These are phyloP conservation scores for Sinella curviseta DNA, from an alignment of 1,140 invertebrate genomes.

Conservation along the genomic window DNA sequence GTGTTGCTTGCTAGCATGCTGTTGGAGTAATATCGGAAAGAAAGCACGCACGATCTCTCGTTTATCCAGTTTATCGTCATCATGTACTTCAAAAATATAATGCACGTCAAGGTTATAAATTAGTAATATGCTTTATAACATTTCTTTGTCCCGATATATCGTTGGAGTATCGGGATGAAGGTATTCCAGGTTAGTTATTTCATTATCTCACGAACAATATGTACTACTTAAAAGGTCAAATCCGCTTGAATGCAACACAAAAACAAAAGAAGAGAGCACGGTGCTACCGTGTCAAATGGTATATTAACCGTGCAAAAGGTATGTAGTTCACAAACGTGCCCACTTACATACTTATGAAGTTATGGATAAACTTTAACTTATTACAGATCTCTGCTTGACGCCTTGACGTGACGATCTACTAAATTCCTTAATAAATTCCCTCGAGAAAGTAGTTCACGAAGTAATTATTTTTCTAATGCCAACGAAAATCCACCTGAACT, in stretches of 20 bases:
- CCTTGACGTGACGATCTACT: background rate
- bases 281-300: background rate
- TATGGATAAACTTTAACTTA: background rate
- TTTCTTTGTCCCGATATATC: background rate
- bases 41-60: background rate
- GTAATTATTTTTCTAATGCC: too few species aligned
- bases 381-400: background rate
- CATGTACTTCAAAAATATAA: background rate
- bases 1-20: background rate
- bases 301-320: background rate
- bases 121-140: background rate
- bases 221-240: constrained; percentile 16
- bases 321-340: background rate
- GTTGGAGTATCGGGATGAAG: too few species aligned
- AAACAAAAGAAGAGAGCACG: background rate
- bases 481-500: too few species aligned
- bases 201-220: constrained; percentile 3
- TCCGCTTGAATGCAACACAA: background rate
- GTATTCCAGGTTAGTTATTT: too few species aligned
- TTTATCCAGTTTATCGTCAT: too few species aligned
- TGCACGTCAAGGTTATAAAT: constrained; percentile 3
- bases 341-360: background rate
- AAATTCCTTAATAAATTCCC: background rate
- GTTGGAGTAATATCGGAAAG: background rate
- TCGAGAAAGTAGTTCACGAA: background rate